These are phyloP conservation scores for Patella pellucida DNA, from an alignment of 2,888 invertebrate species.

Conservation along the genomic window DNA sequence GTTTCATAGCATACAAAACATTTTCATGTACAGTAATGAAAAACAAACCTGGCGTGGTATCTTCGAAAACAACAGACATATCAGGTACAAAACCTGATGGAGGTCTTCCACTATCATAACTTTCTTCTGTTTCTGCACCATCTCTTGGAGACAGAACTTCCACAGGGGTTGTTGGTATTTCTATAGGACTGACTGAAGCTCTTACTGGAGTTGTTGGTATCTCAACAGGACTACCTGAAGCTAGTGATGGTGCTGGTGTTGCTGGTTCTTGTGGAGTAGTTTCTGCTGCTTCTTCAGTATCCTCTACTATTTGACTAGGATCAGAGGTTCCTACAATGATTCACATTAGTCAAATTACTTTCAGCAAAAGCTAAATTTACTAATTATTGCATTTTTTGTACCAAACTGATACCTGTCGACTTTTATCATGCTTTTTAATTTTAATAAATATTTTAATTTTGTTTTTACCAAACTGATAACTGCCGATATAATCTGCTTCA, in stretches of 20 bases:
- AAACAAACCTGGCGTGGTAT: conserved; percentile 23
- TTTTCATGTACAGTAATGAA: not conserved
- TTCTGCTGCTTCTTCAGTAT: not conserved
- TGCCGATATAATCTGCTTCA: conserved; percentile 26
- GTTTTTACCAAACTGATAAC: conserved; percentile 19
- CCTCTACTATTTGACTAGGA: not conserved
- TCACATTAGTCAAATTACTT: no score
- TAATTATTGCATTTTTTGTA: no score
- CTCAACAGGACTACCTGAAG: not conserved
- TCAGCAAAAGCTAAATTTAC: not conserved
- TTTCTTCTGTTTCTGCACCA: conserved; percentile 25
- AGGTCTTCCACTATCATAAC: conserved; percentile 52
- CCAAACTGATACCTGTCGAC: not conserved
- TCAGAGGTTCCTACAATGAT: not conserved
- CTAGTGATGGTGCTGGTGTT: conserved; percentile 1
- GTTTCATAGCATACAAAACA: no score
- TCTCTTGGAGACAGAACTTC: no score
- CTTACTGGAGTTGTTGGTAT: no score
- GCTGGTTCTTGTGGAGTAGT: not conserved
- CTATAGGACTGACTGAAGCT: no score
- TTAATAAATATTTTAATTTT: not conserved
- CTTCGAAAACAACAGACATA: conserved; percentile 48
- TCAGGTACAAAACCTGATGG: conserved; percentile 43
- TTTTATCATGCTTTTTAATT: not conserved
- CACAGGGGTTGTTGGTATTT: no score